Evolutionary conservation across 2,113 vertebrate genomes (phyloP).

Genomic region (Lynx canadensis): DNA sequence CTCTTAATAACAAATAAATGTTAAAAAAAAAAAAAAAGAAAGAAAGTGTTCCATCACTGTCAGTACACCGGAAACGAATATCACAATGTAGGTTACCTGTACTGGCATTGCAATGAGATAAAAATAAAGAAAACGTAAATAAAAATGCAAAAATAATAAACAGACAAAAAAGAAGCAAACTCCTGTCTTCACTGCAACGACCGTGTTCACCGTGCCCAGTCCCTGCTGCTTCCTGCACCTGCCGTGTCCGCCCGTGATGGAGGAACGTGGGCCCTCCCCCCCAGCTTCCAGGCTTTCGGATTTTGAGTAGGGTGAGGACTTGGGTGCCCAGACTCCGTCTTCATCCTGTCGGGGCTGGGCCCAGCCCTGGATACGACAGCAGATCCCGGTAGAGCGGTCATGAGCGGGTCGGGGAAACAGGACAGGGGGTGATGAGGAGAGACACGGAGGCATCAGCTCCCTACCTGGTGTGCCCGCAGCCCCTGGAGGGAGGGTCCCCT

Average conservation of each 20-base stretch:
- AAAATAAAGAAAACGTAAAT: too few relatives aligned
- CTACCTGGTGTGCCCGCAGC: not conserved
- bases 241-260: too few relatives aligned
- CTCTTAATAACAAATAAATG: too few relatives aligned
- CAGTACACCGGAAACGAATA: too few relatives aligned
- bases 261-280: not conserved
- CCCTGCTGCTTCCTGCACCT: not conserved
- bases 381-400: accelerated
- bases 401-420: not conserved
- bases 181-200: not conserved
- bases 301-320: not conserved
- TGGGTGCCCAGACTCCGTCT: not conserved
- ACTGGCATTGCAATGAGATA: too few relatives aligned
- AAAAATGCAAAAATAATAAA: too few relatives aligned
- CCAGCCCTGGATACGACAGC: too few relatives aligned
- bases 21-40: too few relatives aligned
- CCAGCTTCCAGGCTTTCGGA: not conserved
- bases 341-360: not conserved
- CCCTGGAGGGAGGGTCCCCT: accelerated
- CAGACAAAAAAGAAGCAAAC: too few relatives aligned
- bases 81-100: too few relatives aligned
- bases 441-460: not conserved
- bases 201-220: not conserved
- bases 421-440: not conserved
- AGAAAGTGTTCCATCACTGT: too few relatives aligned